phyloP scores from a whole-genome alignment of 2,113 vertebrate species.

The Salvator merianae region DNA sequence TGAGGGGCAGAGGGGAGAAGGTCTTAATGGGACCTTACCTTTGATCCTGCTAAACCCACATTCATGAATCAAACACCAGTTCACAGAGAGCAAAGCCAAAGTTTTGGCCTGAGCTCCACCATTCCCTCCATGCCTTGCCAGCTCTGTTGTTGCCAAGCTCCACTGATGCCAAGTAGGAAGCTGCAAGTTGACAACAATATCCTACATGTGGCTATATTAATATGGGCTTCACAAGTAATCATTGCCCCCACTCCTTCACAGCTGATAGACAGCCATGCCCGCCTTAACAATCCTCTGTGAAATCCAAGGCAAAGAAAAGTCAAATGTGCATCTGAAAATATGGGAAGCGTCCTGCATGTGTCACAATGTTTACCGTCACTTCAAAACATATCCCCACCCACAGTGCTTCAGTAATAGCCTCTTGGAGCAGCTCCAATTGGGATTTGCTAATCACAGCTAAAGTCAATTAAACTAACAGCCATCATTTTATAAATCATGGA shows the following conservation, averaged over 20 bases:
- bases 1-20: no score
- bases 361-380: slow-evolving; percentile 76
- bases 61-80: no score
- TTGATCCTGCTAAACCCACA: no score
- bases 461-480: slow-evolving; percentile 72
- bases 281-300: slow-evolving; percentile 61
- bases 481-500: slow-evolving; percentile 65
- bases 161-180: neutral
- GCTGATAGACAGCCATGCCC: slow-evolving; percentile 58
- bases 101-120: no score
- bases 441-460: slow-evolving; percentile 70
- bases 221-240: slow-evolving; percentile 39
- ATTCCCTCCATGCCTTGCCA: no score
- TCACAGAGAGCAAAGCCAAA: no score
- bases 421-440: slow-evolving; percentile 70
- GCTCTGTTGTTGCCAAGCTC: no score
- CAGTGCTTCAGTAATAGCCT: slow-evolving; percentile 64
- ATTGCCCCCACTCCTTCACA: slow-evolving; percentile 48
- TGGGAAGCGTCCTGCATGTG: slow-evolving; percentile 71
- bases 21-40: no score
- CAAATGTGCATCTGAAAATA: slow-evolving; percentile 72
- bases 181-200: neutral
- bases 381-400: slow-evolving; percentile 73
- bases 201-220: neutral
- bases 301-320: slow-evolving; percentile 72